Base-by-base conservation (phyloP, 2,113 vertebrate species). In the Mesembrinibis cayennensis region DNA sequence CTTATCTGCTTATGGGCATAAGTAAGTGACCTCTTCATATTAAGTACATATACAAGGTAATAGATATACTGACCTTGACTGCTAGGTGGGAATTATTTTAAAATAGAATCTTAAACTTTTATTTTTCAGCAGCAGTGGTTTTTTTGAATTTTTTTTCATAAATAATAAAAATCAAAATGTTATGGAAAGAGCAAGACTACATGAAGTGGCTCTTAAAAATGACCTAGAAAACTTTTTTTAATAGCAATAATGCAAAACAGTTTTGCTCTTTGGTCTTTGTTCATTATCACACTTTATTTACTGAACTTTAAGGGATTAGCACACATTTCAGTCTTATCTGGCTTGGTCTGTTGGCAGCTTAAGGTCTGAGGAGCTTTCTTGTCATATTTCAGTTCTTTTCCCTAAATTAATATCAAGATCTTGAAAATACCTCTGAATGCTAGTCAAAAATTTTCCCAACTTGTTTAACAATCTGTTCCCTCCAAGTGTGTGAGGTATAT, bases 1-100 rank as follows among this genome's bases (percentile, higher is more conserved):
- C 98, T 16, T 95, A 94, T 45, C 95, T 97, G 92, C 88, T 99
- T 29, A 82, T 98, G 84, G 91, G 92, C 50, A 98, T 98, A 97
- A 98, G 98, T 99, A 98, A 98, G 98, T 98, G 29, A 30, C 59
- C 63, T 62, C 34, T 89, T 96, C 36, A 26, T 89, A 61, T 38
- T 71, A 80, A 72, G 26, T 56, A 42, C 3, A 4, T 38, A 3
- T 63, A 44, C 6, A 58, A 45, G 13, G 5, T 52, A 76, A 76
- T 77, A 58, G 26, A 23, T 89, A 47, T 3, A 55, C 8, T 76
- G 26, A 61, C 5, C 6, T 29, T 85, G 49, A 69, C 27, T 77
- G 32, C n/a, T 82, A 50, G 36, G 10, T 80, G 14, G 61, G 8
- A 65, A 23, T 49, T 85, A 44, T 71, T 76, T 87, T 87, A 42